Base-by-base conservation (phyloP, 2,888 invertebrate species). In the Asteroscopus sphinx region DNA sequence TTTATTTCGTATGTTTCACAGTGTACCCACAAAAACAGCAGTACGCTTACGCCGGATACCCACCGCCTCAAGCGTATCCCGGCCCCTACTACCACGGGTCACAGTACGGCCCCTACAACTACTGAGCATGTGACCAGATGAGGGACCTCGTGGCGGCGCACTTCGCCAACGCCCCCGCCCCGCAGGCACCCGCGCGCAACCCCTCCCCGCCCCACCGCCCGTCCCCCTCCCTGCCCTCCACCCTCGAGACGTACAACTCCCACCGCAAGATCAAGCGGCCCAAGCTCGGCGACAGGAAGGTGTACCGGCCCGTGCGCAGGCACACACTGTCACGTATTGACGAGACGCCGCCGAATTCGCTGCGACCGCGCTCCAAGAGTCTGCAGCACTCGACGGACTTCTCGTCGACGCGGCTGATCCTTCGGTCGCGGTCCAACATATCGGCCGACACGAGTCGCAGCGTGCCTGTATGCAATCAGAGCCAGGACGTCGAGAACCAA, bases 21-120 rank as follows among this genome's bases (percentile, higher is more conserved):
- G 98, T 98, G 81, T 98, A 98, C 94, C 98, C 98, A 47, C 98
- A 98, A 91, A 98, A 98, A 92, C 98, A 98, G 89, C 98, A 98
- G 77, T 98, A 98, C 86, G 98, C 98, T 12, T 98, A 98, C 88
- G 97, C 98, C 49, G 97, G 98, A 58, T 98, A 98, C 89, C 97
- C 97, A 54, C 97, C 97, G 0, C 96, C 96, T 49, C 96, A 96
- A 66, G 97, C 97, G 49, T 98, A 98, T 93, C 97, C 98, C 57
- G 97, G 97, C 35, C 98, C 98, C 28, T 97, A 97, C 84, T 98
- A 98, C 92, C 98, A 98, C 90, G 98, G 98, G 81, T 98, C 98
- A 47, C 98, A 98, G 86, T 98, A 98, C 89, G 98, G 97, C 49
- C 98, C 98, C 46, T 98, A 98, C 95, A 98, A 98, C 94, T 98